Base-by-base conservation (phyloP, 2,113 vertebrate genomes). In the human (Homo sapiens) region DNA sequence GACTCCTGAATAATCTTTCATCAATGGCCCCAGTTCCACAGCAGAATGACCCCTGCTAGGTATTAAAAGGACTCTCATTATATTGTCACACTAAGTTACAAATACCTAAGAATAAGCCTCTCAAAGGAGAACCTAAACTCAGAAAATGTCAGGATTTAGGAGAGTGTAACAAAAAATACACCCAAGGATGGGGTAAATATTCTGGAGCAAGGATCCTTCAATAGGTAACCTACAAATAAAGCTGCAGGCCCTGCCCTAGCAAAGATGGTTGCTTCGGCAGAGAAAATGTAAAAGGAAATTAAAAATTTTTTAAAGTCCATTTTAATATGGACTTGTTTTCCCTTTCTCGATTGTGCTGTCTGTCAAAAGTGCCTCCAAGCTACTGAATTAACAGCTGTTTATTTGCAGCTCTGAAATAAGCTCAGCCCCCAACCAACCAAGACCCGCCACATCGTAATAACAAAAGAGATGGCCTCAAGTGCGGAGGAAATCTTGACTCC, bases 91-190 rank as follows among this genome's bases (percentile, higher is more conserved):
- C 79, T 38, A 80, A 95, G 70, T 59, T 91, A 79, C 25, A 83
- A 55, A 86, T 79, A 61, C 30, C 68, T 40, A 87, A 82, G 32
- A 16, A 78, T 96, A 89, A 86, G n/a, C 52, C 70, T 81, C 94
- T 85, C 79, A 91, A 91, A 85, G 45, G 11, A 92, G 80, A 95
- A 23, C 48, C 22, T 73, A 79, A 91, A 79, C 89, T 89, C 70
- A 86, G 73, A 92, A 22, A 76, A 68, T 75, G 22, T 83, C 94
- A 73, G 55, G 85, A 90, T 76, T 80, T 75, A 94, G 61, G 6
- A 55, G 0, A 75, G 12, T 7, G 1, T 43, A 52, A 89, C 43
- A 40, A 59, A 66, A 75, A 45, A 88, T 59, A 55, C 27, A 94
- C 45, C 59, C 43, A 68, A 86, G n/a, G 55, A 40, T 40, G 45